These are phyloP conservation scores for Centruroides sculpturatus DNA, from an alignment of 1,140 invertebrate species.

Conservation along the genomic window DNA sequence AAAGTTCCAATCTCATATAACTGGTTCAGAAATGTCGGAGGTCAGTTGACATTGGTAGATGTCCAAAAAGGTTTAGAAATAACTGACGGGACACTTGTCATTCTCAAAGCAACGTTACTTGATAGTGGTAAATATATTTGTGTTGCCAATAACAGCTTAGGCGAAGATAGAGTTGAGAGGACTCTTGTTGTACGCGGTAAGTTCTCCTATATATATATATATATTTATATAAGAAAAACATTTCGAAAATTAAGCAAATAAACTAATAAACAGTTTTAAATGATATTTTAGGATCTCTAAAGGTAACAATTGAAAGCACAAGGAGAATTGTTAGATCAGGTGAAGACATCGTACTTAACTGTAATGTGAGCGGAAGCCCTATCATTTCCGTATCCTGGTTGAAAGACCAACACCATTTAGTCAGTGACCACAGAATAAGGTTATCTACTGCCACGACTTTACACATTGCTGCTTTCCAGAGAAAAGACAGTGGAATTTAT, in stretches of 20 bases:
- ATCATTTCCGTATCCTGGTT: conserved; percentile 27
- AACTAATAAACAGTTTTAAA: no score
- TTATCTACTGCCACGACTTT: background rate
- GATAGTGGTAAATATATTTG: conserved; percentile 19
- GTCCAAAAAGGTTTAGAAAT: background rate
- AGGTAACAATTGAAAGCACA: conserved; percentile 11
- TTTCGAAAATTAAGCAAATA: no score
- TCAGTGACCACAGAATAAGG: no score
- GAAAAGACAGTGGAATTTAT: conserved; percentile 29
- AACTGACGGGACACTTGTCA: conserved; percentile 13
- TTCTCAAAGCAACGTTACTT: conserved; percentile 9
- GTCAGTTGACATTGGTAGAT: conserved; percentile 2
- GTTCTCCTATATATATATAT: background rate
- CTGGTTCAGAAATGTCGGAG: conserved; percentile 6
- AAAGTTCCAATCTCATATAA: conserved; percentile 6
- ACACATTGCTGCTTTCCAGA: conserved; percentile 5
- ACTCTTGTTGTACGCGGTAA: conserved; percentile 19
- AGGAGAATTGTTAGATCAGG: conserved; percentile 12
- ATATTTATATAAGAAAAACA: no score
- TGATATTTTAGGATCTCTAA: conserved; percentile 9
- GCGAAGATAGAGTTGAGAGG: conserved; percentile 19
- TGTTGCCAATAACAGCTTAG: conserved; percentile 21
- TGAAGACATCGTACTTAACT: conserved; percentile 15
- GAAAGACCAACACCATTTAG: conserved; percentile 19
- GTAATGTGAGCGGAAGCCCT: conserved; percentile 25